Percentiles rank a stretch among this genome's conserved stretches.
Conservation (phyloP, 2,113 vertebrate species). For the Prinia subflava region DNA sequence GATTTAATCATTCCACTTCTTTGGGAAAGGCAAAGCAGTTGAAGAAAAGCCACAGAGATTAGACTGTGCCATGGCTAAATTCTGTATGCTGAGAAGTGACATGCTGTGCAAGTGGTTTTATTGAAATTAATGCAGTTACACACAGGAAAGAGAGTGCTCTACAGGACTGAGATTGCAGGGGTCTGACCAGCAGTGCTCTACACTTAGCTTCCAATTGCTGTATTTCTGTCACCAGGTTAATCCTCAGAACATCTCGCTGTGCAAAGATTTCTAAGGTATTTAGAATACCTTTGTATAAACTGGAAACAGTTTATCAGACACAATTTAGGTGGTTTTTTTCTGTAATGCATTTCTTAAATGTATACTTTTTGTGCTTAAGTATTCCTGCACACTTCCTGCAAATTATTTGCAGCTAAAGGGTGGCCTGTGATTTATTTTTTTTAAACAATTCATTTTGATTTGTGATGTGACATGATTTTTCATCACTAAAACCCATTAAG, state of each 20-base stretch:
- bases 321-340: neutral
- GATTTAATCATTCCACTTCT: neutral
- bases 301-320: neutral
- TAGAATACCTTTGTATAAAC: neutral
- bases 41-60: neutral
- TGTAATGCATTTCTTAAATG: neutral
- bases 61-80: neutral
- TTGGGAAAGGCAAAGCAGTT: neutral
- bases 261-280: neutral
- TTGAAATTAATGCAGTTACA: conserved; percentile 31
- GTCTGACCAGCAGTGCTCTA: neutral
- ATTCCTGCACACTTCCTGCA: neutral
- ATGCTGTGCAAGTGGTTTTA: conserved; percentile 15
- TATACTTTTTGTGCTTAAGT: neutral
- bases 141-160: neutral
- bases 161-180: neutral
- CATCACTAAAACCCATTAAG: neutral
- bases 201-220: conserved; percentile 15
- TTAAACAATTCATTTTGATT: neutral
- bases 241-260: neutral
- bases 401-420: neutral
- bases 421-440: neutral
- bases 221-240: conserved; percentile 18
- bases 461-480: neutral
- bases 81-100: conserved; percentile 7